phyloP scores from a whole-genome alignment of 1,140 invertebrate species.

The Acyrthosiphon pisum region DNA sequence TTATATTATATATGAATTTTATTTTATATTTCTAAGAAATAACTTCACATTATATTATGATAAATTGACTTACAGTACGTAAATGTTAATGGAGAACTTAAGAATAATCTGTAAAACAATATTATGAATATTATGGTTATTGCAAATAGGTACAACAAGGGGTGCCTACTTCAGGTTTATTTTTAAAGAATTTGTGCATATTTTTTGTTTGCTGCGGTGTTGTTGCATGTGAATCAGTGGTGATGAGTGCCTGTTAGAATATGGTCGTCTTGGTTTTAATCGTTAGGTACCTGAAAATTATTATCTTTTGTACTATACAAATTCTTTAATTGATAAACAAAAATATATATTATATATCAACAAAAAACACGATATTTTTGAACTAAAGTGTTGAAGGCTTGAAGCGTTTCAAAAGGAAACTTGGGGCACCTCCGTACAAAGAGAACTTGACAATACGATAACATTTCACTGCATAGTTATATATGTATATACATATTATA shows the following conservation, averaged over 20 bases:
- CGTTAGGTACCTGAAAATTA: background rate
- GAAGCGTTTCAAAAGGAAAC: background rate
- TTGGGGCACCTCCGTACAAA: background rate
- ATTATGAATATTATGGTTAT: background rate
- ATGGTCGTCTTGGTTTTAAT: background rate
- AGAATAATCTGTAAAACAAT: background rate
- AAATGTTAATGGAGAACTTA: background rate
- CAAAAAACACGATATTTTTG: background rate
- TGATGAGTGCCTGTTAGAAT: background rate
- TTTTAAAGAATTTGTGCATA: background rate
- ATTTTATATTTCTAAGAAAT: too few species aligned
- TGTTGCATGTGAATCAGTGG: background rate
- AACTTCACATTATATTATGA: too few species aligned
- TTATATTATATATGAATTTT: too few species aligned
- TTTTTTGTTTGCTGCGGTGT: background rate
- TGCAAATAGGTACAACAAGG: background rate
- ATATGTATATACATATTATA: background rate
- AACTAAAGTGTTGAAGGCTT: background rate
- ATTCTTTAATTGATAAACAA: background rate
- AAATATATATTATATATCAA: background rate
- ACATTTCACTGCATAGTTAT: conserved; percentile 21
- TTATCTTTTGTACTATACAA: background rate
- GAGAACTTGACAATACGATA: background rate
- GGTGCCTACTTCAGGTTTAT: background rate
- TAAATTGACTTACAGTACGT: too few species aligned